These are phyloP conservation scores for Calameuta idolon DNA, from an alignment of 2,888 invertebrate species.

Conservation along the genomic window DNA sequence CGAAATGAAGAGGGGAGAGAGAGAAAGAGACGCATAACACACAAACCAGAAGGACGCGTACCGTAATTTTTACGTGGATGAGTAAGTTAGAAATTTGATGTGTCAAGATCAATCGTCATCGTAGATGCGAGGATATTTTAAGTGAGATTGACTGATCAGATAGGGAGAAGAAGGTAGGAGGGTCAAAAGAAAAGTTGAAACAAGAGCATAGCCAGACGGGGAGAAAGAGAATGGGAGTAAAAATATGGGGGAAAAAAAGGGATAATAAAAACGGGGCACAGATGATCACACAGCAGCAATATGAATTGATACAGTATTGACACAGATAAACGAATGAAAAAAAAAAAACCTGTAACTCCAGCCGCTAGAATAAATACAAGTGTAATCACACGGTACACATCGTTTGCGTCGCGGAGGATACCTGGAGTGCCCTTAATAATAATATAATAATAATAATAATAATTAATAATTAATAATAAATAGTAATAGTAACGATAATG, in stretches of 20 bases:
- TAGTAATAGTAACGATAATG: neutral
- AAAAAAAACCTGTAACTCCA: slow-evolving; percentile 46
- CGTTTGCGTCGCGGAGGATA: slow-evolving; percentile 30
- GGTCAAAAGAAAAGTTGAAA: neutral
- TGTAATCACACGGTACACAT: slow-evolving; percentile 36
- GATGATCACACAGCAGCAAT: slow-evolving; percentile 63
- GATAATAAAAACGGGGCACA: slow-evolving; percentile 29
- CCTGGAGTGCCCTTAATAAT: slow-evolving; percentile 18
- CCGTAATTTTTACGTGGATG: neutral
- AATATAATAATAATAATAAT: neutral
- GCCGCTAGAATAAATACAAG: slow-evolving; percentile 47
- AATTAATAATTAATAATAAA: neutral
- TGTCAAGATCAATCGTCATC: neutral
- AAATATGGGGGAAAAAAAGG: neutral
- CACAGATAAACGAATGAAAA: slow-evolving; percentile 40
- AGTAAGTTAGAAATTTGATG: neutral
- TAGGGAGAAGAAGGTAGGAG: neutral
- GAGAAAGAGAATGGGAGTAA: neutral
- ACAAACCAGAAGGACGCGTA: neutral
- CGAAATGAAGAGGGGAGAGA: too few relatives aligned
- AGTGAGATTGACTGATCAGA: neutral
- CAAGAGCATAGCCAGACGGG: neutral
- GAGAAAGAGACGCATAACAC: neutral
- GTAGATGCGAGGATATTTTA: neutral
- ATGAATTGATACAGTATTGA: slow-evolving; percentile 66